Evolutionary conservation across 1,140 invertebrate species (phyloP).

Genomic region (Brachionus koreanus): DNA sequence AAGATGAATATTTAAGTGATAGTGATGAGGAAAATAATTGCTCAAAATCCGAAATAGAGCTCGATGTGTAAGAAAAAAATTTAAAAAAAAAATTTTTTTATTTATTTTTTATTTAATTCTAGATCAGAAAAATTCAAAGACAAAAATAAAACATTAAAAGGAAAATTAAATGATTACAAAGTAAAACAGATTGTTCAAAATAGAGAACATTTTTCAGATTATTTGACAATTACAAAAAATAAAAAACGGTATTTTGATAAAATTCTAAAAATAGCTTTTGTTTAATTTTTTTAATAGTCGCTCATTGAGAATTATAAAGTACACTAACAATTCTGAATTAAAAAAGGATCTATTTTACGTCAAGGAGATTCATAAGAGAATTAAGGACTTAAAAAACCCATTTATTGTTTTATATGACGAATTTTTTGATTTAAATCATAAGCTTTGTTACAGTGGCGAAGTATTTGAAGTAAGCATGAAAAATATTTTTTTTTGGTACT

Average conservation of each 20-base stretch:
- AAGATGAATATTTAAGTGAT: constrained; percentile 7
- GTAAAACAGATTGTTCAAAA: neutral
- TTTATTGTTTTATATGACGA: constrained; percentile 4
- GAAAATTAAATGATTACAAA: constrained; percentile 20
- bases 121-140: constrained; percentile 34
- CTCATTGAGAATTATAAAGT: neutral
- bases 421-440: neutral
- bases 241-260: neutral
- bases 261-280: neutral
- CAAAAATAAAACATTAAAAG: constrained; percentile 20
- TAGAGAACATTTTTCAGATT: neutral
- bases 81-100: neutral
- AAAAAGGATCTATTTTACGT: neutral
- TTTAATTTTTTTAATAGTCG: neutral
- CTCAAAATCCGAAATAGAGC: constrained; percentile 1
- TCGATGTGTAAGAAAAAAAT: neutral
- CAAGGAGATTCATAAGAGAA: neutral
- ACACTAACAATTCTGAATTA: neutral
- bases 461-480: constrained; percentile 11
- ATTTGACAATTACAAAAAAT: neutral
- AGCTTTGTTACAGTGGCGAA: neutral
- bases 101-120: neutral
- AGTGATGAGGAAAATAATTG: constrained; percentile 27
- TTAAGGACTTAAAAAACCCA: constrained; percentile 6
- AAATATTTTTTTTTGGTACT: too few relatives aligned